Conservation (phyloP, 2,797 vertebrate species). For the Catamblyrhynchus diadema region DNA sequence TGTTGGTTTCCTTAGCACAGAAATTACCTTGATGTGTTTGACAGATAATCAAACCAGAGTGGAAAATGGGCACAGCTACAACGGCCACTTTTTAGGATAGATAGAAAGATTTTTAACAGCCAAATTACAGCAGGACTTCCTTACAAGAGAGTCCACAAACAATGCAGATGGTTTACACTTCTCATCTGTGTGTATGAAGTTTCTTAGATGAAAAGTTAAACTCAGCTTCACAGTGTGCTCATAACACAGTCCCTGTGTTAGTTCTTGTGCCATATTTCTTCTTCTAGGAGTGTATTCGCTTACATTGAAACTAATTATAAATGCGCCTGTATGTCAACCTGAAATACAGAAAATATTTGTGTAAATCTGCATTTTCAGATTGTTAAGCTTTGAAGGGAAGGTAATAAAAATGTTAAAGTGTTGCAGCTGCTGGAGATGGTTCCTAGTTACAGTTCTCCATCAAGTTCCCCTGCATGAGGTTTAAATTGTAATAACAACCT, state of each 20-base stretch:
- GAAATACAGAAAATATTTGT: not conserved
- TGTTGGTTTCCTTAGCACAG: conserved; percentile 53
- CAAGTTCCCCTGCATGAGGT: not conserved
- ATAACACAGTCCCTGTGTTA: not conserved
- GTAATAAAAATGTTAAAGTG: not conserved
- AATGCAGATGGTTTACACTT: not conserved
- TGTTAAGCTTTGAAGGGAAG: not conserved
- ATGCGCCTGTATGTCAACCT: not conserved
- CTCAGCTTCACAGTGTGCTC: not conserved
- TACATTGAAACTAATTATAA: not conserved
- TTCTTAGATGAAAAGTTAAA: not conserved
- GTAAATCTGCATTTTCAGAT: not conserved
- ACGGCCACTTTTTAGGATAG: conserved; percentile 5
- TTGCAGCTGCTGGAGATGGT: not conserved
- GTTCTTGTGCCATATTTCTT: not conserved
- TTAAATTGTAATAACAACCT: not conserved
- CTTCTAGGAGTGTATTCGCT: not conserved
- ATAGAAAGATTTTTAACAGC: not conserved
- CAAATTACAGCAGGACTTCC: conserved; percentile 41
- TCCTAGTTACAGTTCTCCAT: not conserved
- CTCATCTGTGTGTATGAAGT: not conserved
- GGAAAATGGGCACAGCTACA: conserved; percentile 67
- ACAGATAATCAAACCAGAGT: conserved; percentile 59
- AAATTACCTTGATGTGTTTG: conserved; percentile 40
- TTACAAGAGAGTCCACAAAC: conserved; percentile 3